Evolutionary conservation across 2,888 invertebrate genomes (phyloP).

Genomic region (Hybos culiciformis): DNA sequence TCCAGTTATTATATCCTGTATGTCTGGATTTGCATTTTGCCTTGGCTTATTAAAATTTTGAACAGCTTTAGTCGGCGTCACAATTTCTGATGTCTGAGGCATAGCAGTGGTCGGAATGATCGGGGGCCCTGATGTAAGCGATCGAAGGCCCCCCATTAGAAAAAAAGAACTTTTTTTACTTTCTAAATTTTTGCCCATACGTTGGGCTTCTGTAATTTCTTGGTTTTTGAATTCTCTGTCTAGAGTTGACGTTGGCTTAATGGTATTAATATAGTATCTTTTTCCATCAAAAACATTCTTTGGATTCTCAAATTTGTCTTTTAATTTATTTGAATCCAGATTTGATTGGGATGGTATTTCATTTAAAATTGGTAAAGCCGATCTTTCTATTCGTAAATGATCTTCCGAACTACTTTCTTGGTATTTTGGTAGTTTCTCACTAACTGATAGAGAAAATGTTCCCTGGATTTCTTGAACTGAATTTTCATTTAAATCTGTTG

Average conservation of each 20-base stretch:
- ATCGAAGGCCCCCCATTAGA: slow-evolving; percentile 36
- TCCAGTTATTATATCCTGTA: slow-evolving; percentile 81
- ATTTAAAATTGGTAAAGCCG: slow-evolving; percentile 44
- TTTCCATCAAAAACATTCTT: slow-evolving; percentile 17
- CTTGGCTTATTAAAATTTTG: slow-evolving; percentile 26
- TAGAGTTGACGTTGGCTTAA: slow-evolving; percentile 31
- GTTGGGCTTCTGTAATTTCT: slow-evolving; percentile 25
- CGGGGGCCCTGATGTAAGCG: slow-evolving; percentile 35
- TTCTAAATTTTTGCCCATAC: slow-evolving; percentile 26
- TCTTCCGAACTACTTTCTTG: slow-evolving; percentile 26
- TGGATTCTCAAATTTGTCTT: slow-evolving; percentile 19
- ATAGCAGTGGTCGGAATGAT: slow-evolving; percentile 30
- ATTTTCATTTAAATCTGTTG: slow-evolving; percentile 26
- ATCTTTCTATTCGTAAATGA: slow-evolving; percentile 40
- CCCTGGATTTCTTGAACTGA: slow-evolving; percentile 14
- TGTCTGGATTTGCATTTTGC: slow-evolving; percentile 57
- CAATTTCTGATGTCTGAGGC: slow-evolving; percentile 18
- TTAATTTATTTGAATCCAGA: slow-evolving; percentile 26
- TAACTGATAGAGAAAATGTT: slow-evolving; percentile 18
- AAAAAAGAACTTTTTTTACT: slow-evolving; percentile 34
- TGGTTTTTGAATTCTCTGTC: slow-evolving; percentile 18
- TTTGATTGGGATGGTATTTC: slow-evolving; percentile 37
- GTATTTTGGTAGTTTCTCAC: slow-evolving; percentile 11
- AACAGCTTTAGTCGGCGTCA: slow-evolving; percentile 41
- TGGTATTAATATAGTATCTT: slow-evolving; percentile 32